Conservation (phyloP, 2,113 vertebrate genomes). For the Psophia crepitans region DNA sequence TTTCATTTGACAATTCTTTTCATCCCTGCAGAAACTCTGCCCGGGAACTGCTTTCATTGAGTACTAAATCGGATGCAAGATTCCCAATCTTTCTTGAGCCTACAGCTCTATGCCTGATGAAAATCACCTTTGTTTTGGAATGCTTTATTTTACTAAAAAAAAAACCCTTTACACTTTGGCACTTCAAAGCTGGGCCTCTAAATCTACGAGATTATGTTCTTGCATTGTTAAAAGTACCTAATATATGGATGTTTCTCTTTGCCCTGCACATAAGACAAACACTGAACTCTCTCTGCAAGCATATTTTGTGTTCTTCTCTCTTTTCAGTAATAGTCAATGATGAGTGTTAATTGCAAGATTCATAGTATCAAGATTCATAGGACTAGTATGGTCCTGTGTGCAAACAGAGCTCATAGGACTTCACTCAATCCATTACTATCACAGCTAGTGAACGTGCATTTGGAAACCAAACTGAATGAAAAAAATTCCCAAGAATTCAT, state of each 20-base stretch:
- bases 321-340: neutral
- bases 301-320: neutral
- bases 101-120: neutral
- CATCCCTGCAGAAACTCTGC: neutral
- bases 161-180: neutral
- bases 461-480: neutral
- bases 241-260: neutral
- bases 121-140: neutral
- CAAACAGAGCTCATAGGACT: neutral
- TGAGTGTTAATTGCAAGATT: neutral
- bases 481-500: neutral
- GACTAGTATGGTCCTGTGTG: fast-evolving
- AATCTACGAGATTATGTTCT: neutral
- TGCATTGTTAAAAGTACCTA: neutral
- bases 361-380: neutral
- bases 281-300: neutral
- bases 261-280: neutral
- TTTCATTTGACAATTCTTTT: neutral
- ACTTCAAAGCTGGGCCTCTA: neutral
- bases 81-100: neutral
- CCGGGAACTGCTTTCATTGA: neutral
- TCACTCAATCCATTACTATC: neutral
- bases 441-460: neutral
- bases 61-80: neutral
- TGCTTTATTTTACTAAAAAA: neutral